Evolutionary conservation across 2,797 vertebrate genomes (phyloP).

Genomic region (Onychomys leucogaster): DNA sequence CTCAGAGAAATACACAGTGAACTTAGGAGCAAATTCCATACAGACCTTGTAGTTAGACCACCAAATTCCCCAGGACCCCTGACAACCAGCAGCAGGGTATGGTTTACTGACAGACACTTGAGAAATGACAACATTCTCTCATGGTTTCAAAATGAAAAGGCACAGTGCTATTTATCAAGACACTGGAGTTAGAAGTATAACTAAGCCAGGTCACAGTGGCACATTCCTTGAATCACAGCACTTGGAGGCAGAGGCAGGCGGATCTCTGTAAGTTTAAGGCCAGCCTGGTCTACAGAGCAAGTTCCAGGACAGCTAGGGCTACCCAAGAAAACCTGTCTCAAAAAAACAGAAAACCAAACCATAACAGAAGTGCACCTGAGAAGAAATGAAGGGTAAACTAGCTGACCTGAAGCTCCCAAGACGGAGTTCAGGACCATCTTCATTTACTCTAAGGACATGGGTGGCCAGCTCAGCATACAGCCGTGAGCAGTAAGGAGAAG

Average conservation of each 20-base stretch:
- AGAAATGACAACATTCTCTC: slow-evolving; percentile 29
- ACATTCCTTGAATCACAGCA: background rate
- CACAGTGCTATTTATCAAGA: background rate
- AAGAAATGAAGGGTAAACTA: slow-evolving; percentile 15
- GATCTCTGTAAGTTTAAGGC: background rate
- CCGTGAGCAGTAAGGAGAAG: background rate
- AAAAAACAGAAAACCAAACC: background rate
- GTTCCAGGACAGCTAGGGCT: background rate
- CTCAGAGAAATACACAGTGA: slow-evolving; percentile 18
- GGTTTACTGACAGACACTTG: background rate
- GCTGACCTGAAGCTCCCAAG: slow-evolving; percentile 30
- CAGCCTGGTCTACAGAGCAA: background rate
- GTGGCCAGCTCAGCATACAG: background rate
- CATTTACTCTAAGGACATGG: slow-evolving; percentile 18
- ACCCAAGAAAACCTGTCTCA: background rate
- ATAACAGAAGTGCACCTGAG: background rate
- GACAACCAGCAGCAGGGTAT: background rate
- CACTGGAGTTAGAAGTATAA: slow-evolving; percentile 24
- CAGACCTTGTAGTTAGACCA: background rate
- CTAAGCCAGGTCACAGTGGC: background rate
- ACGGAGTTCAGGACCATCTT: background rate
- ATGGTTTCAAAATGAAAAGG: slow-evolving; percentile 24
- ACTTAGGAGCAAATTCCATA: background rate
- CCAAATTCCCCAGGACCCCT: background rate
- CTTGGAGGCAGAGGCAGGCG: background rate